These are phyloP conservation scores for Galleria mellonella DNA, from an alignment of 1,140 invertebrate species.

Conservation along the genomic window DNA sequence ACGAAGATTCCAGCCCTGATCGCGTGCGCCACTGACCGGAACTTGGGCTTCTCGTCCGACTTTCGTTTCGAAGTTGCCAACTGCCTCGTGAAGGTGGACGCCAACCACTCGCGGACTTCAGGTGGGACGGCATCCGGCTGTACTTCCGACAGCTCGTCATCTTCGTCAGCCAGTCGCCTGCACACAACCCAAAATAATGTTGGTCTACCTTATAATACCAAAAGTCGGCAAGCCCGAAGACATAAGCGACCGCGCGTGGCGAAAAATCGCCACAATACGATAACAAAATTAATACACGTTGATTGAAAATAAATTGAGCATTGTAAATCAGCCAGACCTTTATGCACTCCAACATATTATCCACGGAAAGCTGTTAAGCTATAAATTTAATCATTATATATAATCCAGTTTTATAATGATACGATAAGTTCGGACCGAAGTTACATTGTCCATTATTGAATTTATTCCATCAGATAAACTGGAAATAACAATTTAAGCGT, in stretches of 20 bases:
- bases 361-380: conserved; percentile 28
- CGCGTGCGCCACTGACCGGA: conserved; percentile 97
- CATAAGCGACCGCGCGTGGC: conserved; percentile 2
- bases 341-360: not conserved
- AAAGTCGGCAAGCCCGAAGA: not conserved
- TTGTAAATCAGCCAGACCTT: not conserved
- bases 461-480: too few relatives aligned
- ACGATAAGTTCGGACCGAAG: too few relatives aligned
- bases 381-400: conserved; percentile 2
- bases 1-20: conserved; percentile 98
- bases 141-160: conserved; percentile 96
- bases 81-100: conserved; percentile 97
- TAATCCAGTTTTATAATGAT: not conserved
- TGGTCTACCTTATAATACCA: not conserved
- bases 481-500: too few relatives aligned
- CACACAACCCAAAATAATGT: conserved; percentile 19
- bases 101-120: conserved; percentile 97
- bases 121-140: conserved; percentile 95
- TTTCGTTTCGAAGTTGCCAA: conserved; percentile 83
- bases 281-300: too few relatives aligned
- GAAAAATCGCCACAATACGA: not conserved
- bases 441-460: too few relatives aligned
- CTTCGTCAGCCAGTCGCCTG: conserved; percentile 88
- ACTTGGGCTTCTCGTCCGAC: conserved; percentile 89
- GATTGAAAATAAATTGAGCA: not conserved